Conservation (phyloP, 1,140 invertebrate species). For the Reticulitermes speratus region DNA sequence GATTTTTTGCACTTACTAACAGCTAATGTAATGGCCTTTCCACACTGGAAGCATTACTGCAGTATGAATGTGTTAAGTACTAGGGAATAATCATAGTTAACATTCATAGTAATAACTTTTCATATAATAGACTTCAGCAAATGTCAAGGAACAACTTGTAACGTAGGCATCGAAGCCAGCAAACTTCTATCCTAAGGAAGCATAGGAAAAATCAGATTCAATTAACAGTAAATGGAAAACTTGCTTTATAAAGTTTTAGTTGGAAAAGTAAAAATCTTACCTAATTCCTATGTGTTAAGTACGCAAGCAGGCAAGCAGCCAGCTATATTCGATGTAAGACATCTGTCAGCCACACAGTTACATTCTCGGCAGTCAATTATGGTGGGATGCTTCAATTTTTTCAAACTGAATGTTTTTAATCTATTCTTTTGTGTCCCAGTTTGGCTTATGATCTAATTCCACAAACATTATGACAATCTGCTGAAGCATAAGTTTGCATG, state of each 20-base stretch:
- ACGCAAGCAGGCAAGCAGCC: neutral
- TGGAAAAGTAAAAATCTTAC: constrained; percentile 30
- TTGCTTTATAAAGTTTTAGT: constrained; percentile 21
- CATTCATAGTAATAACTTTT: neutral
- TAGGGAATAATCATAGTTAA: constrained; percentile 20
- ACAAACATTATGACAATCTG: neutral
- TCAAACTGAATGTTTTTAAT: neutral
- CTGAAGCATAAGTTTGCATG: neutral
- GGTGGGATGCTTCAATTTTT: neutral
- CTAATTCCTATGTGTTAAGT: constrained; percentile 20
- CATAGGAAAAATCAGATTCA: neutral
- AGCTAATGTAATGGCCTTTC: neutral
- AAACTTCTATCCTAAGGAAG: neutral
- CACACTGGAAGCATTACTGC: constrained; percentile 19
- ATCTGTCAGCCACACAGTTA: constrained; percentile 2
- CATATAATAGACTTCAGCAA: constrained; percentile 11
- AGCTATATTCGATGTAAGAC: neutral
- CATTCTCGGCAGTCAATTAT: neutral
- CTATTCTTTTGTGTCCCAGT: neutral
- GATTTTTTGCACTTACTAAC: neutral
- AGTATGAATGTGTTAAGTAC: constrained; percentile 26
- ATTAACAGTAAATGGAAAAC: constrained; percentile 6
- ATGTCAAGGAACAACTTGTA: constrained; percentile 12
- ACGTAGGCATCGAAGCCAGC: neutral
- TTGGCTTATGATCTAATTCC: constrained; percentile 18